These are phyloP conservation scores for Danaus plexippus DNA, from an alignment of 1,140 invertebrate species.

Conservation along the genomic window DNA sequence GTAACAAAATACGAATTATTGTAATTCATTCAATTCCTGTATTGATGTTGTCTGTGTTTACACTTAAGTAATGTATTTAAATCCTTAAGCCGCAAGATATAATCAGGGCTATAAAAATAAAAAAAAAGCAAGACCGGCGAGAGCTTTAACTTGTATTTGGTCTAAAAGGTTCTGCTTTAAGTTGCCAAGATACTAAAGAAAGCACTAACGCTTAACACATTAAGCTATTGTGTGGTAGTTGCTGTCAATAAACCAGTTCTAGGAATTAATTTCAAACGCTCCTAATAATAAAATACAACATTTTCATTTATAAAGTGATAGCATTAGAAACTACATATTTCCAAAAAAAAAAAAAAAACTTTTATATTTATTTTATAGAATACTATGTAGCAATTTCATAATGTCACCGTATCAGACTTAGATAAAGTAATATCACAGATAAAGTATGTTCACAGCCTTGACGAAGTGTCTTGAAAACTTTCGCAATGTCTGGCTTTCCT, in stretches of 20 bases:
- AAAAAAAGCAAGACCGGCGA: slow-evolving; percentile 12
- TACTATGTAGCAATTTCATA: too few relatives aligned
- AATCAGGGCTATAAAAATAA: slow-evolving; percentile 8
- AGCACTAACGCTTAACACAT: slow-evolving; percentile 25
- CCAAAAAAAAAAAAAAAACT: too few relatives aligned
- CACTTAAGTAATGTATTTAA: not conserved
- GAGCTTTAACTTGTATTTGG: slow-evolving; percentile 19
- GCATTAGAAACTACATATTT: too few relatives aligned
- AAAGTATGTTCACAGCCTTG: slow-evolving; percentile 38
- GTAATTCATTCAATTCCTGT: too few relatives aligned
- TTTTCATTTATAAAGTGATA: not conserved
- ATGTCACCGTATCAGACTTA: slow-evolving; percentile 26
- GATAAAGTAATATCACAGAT: slow-evolving; percentile 49
- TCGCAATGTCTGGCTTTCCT: slow-evolving; percentile 35
- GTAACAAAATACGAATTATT: too few relatives aligned
- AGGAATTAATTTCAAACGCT: slow-evolving; percentile 12
- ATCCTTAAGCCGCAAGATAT: slow-evolving; percentile 5
- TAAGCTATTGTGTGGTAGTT: slow-evolving; percentile 16
- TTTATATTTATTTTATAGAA: too few relatives aligned
- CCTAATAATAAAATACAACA: slow-evolving; percentile 3
- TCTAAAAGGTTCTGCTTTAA: slow-evolving; percentile 16
- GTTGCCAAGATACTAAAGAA: slow-evolving; percentile 19
- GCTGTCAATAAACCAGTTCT: slow-evolving; percentile 20
- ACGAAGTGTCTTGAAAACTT: slow-evolving; percentile 44
- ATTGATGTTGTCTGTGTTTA: too few relatives aligned